These are phyloP conservation scores for Tipula helvola DNA, from an alignment of 2,888 invertebrate genomes.

Conservation along the genomic window DNA sequence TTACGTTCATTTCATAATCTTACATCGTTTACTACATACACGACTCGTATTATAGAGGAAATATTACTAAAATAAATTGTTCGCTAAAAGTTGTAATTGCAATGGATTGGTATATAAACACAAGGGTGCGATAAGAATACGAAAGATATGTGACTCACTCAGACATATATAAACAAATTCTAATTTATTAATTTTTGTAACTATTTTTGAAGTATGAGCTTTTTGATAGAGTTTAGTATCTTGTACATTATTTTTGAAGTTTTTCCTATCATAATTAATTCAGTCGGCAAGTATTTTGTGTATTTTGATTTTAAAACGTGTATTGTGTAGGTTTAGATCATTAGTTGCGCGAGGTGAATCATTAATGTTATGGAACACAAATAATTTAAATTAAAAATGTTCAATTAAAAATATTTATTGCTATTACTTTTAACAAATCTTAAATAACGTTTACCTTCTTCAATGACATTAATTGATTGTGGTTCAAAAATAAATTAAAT, in stretches of 20 bases:
- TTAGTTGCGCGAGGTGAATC: not conserved
- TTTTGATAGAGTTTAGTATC: not conserved
- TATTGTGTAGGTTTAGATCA: not conserved
- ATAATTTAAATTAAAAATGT: not conserved
- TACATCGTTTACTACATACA: not conserved
- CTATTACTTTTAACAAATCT: not conserved
- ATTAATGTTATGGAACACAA: no score
- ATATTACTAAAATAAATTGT: not conserved
- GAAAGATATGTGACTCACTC: not conserved
- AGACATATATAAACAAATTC: not conserved
- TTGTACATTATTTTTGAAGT: not conserved
- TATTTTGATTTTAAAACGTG: not conserved
- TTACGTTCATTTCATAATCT: not conserved
- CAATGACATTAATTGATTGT: no score
- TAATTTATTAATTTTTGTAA: not conserved
- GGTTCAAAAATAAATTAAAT: no score
- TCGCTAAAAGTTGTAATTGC: not conserved
- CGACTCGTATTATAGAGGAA: not conserved
- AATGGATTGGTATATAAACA: not conserved
- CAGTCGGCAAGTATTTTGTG: not conserved
- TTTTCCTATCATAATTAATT: not conserved
- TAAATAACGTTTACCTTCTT: not conserved
- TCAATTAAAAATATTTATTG: not conserved
- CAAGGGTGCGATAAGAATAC: not conserved
- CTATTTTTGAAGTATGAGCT: not conserved